phyloP scores from a whole-genome alignment of 2,113 vertebrate genomes.

The Myiagra hebetior region DNA sequence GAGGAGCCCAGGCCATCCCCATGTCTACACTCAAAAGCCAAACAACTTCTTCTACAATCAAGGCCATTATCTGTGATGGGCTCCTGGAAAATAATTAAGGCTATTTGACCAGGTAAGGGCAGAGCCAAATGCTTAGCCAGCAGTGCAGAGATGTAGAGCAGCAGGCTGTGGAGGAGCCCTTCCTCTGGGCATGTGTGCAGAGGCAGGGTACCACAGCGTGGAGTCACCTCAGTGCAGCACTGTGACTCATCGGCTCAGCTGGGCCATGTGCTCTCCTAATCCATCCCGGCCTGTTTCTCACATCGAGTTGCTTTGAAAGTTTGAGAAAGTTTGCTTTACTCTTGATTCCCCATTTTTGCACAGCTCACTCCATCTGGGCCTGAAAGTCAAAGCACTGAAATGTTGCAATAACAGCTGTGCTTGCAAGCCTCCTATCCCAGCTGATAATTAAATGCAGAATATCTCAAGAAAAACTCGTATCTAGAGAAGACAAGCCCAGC shows the following conservation, averaged over 20 bases:
- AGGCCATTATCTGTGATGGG: neutral
- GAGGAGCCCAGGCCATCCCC: neutral
- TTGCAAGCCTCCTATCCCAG: neutral
- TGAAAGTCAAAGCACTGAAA: constrained; percentile 37
- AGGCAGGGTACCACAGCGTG: neutral
- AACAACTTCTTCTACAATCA: neutral
- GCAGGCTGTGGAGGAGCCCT: rapidly evolving
- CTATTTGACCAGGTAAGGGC: neutral
- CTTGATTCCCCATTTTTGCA: constrained; percentile 6
- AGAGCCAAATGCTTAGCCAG: neutral
- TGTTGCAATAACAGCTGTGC: constrained; percentile 42
- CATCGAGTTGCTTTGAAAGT: neutral
- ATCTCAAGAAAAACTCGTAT: constrained; percentile 17
- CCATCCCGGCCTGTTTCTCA: neutral
- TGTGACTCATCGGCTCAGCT: neutral
- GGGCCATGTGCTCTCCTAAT: neutral
- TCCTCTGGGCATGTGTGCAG: neutral
- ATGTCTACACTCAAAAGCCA: neutral
- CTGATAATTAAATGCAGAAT: constrained; percentile 52
- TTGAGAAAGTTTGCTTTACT: constrained; percentile 53
- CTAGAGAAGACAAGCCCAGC: constrained; percentile 22
- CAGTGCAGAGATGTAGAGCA: neutral
- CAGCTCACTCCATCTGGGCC: constrained; percentile 24
- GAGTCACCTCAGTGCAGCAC: neutral
- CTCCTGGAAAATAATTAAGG: neutral